A percentile compares a stretch with the other conserved stretches of the same genome.
phyloP scores from a whole-genome alignment of 2,888 invertebrate species.

The Caenorhabditis sinica region DNA sequence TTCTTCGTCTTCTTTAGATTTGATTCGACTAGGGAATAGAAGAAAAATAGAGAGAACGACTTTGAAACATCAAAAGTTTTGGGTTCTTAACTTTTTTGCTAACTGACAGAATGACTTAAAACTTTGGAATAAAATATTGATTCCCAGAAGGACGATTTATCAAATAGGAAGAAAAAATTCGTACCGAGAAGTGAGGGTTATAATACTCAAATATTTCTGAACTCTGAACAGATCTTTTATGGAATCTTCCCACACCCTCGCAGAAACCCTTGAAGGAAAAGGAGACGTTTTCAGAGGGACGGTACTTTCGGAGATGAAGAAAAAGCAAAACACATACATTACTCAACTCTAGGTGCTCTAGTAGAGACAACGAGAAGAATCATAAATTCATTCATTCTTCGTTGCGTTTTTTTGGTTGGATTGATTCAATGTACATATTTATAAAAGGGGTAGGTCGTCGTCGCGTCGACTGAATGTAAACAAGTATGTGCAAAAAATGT shows the following conservation, averaged over 20 bases:
- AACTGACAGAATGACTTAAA: too few relatives aligned
- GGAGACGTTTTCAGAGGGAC: not conserved
- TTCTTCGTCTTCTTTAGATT: not conserved
- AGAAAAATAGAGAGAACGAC: not conserved
- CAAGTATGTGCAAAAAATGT: constrained; percentile 28
- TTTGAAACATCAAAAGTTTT: constrained; percentile 9
- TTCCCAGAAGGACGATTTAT: constrained; percentile 24
- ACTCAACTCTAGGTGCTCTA: constrained; percentile 19
- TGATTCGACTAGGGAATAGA: constrained; percentile 29
- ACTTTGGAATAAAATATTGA: not conserved
- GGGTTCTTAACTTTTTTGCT: not conserved
- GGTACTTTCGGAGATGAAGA: not conserved
- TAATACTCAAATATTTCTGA: constrained; percentile 1
- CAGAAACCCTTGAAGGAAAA: constrained; percentile 3
- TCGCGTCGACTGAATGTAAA: constrained; percentile 32
- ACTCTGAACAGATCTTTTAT: constrained; percentile 6
- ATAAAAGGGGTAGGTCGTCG: constrained; percentile 32
- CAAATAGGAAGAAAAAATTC: constrained; percentile 8
- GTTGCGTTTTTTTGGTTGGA: constrained; percentile 56
- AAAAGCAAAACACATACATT: constrained; percentile 15
- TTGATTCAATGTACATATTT: constrained; percentile 62
- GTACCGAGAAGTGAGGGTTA: not conserved
- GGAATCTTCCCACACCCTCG: constrained; percentile 32
- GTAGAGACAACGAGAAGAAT: constrained; percentile 7
- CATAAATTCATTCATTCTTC: constrained; percentile 55